Evolutionary conservation across 2,797 vertebrate species (phyloP), one percentile per base, ranked within the genome.

Genomic region (Rhinichthys osculus): DNA sequence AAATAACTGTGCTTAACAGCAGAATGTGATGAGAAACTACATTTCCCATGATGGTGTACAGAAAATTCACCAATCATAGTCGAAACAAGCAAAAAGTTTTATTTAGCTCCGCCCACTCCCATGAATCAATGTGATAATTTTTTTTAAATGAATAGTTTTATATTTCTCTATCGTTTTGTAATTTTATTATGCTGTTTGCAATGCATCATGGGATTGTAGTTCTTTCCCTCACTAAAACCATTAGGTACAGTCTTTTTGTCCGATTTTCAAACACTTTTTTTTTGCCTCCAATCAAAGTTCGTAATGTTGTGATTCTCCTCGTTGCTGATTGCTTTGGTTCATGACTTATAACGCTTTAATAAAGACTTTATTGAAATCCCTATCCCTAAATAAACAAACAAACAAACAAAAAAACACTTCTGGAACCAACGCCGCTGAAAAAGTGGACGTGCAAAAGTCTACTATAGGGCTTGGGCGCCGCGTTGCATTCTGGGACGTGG

Each of bases 81-180:
- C 11, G 2, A 66, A 66, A 66, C 13, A 30, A 66, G 27, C 27
- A 33, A 27, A 14, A 64, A 3, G 11, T 2, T 64, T 6, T 16
- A 1, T 66, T 30, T 66, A 16, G 6, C 27, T 64, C 27, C 27
- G 2, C 14, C 62, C 62, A 64, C 27, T 30, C 5, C 59, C 11
- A 2, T 30, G 62, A 1, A 30, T n/a, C 62, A 3, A n/a, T 2
- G n/a, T 5, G n/a, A 9, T 54, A 0, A 19, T 0, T 1, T 16
- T 14, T 27, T 14, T 6, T 7, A 30, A 7, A 30, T 30, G 5
- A 64, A 6, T 33, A 30, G 62, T 66, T 64, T 64, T 30, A 16
- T 66, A 16, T 30, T 7, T 16, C 62, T 64, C 62, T 6, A 30
- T 66, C 1, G 7, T n/a, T 59, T 59, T 59, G 5, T 59, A n/a